Evolutionary conservation across 2,888 invertebrate genomes (phyloP).

Genomic region (Byasa hedistus): DNA sequence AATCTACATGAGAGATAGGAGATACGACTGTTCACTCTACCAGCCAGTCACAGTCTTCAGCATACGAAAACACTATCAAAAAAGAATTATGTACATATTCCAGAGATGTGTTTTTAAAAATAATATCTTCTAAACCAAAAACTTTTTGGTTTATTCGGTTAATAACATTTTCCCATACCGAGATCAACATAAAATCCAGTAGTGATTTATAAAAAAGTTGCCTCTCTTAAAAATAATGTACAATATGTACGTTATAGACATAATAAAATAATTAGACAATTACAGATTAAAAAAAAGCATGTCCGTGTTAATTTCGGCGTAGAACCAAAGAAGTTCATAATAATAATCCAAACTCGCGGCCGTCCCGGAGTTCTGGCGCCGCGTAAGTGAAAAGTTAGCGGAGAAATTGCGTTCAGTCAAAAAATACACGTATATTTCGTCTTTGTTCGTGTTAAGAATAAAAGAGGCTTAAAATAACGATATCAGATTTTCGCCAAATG

Average conservation of each 20-base stretch:
- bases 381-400: constrained; percentile 71
- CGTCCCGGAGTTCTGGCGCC: constrained; percentile 49
- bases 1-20: no score
- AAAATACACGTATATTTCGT: constrained; percentile 44
- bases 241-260: not conserved
- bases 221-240: no score
- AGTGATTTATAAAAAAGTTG: no score
- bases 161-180: no score
- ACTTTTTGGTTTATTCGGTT: no score
- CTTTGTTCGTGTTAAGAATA: constrained; percentile 57
- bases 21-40: no score
- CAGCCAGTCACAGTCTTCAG: no score
- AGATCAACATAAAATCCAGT: no score
- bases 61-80: no score
- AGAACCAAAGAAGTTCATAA: constrained; percentile 59
- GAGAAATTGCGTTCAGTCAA: constrained; percentile 58
- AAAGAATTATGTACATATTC: no score
- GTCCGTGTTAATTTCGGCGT: constrained; percentile 54
- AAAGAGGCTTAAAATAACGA: constrained; percentile 69
- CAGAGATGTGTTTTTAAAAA: no score
- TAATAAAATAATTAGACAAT: constrained; percentile 8
- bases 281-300: constrained; percentile 34
- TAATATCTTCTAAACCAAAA: no score
- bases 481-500: constrained; percentile 48
- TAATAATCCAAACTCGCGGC: constrained; percentile 61